Percentiles rank a stretch among this genome's conserved stretches.
phyloP scores from a whole-genome alignment of 2,113 vertebrate species.

The Equus quagga region DNA sequence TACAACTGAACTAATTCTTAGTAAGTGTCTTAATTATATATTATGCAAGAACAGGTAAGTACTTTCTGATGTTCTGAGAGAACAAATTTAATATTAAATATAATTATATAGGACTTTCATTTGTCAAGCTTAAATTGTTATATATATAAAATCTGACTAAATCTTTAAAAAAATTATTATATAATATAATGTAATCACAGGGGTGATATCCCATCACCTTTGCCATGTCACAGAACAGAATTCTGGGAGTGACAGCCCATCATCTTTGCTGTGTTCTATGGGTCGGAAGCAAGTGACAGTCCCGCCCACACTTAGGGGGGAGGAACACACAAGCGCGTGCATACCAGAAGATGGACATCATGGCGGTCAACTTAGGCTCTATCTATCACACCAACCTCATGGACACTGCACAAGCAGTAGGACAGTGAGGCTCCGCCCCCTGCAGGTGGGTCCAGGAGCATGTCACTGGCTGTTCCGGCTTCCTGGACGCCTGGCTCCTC shows the following conservation, averaged over 20 bases:
- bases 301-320: not conserved
- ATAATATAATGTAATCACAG: not conserved
- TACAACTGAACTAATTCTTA: slow-evolving; percentile 65
- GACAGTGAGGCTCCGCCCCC: accelerated
- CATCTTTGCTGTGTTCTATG: not conserved
- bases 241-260: not conserved
- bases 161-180: not conserved
- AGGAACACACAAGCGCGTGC: accelerated
- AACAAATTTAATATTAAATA: slow-evolving; percentile 52
- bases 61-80: slow-evolving; percentile 38
- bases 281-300: not conserved
- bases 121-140: slow-evolving; percentile 16
- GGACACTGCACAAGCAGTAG: not conserved
- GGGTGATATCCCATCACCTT: not conserved
- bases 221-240: not conserved
- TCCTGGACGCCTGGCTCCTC: too few species aligned
- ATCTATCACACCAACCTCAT: not conserved
- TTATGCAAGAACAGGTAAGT: slow-evolving; percentile 60
- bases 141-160: not conserved
- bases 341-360: accelerated
- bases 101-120: slow-evolving; percentile 35
- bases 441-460: accelerated
- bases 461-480: not conserved
- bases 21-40: slow-evolving; percentile 65
- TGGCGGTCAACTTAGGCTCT: not conserved